Percentiles rank a stretch among this genome's conserved stretches.
These are phyloP conservation scores for Eudasyphora cyanicolor DNA, from an alignment of 2,888 invertebrate genomes.

Conservation along the genomic window DNA sequence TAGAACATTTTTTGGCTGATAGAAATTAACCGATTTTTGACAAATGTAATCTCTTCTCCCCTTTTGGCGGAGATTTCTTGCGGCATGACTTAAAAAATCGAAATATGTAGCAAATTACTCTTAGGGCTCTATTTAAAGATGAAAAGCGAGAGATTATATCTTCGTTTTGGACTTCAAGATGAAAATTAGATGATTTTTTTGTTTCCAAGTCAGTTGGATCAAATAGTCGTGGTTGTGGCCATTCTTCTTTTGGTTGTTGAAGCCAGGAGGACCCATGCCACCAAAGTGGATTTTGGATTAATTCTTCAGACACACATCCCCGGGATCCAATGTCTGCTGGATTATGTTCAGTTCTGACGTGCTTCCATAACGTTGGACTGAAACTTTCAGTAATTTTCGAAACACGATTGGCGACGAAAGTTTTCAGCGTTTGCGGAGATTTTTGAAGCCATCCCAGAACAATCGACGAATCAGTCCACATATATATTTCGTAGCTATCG, in stretches of 20 bases:
- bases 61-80: not conserved
- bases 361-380: too few relatives aligned
- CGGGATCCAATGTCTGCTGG: slow-evolving; percentile 35
- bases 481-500: too few relatives aligned
- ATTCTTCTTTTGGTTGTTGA: not conserved
- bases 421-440: too few relatives aligned
- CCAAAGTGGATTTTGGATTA: not conserved
- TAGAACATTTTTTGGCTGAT: not conserved
- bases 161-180: not conserved
- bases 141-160: slow-evolving; percentile 16
- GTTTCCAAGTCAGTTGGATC: too few relatives aligned
- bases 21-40: not conserved
- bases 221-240: slow-evolving; percentile 27
- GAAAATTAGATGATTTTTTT: too few relatives aligned
- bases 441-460: too few relatives aligned
- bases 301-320: slow-evolving; percentile 24
- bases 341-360: slow-evolving; percentile 28
- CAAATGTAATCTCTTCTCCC: not conserved
- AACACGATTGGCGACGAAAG: too few relatives aligned
- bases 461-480: too few relatives aligned
- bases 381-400: too few relatives aligned
- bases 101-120: slow-evolving; percentile 26
- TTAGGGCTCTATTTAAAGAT: slow-evolving; percentile 5
- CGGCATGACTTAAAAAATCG: not conserved
- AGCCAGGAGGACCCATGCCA: too few relatives aligned